Percentiles rank a stretch among this genome's conserved stretches.
Conservation (phyloP, 1,140 invertebrate genomes). For the Linepithema humile region DNA sequence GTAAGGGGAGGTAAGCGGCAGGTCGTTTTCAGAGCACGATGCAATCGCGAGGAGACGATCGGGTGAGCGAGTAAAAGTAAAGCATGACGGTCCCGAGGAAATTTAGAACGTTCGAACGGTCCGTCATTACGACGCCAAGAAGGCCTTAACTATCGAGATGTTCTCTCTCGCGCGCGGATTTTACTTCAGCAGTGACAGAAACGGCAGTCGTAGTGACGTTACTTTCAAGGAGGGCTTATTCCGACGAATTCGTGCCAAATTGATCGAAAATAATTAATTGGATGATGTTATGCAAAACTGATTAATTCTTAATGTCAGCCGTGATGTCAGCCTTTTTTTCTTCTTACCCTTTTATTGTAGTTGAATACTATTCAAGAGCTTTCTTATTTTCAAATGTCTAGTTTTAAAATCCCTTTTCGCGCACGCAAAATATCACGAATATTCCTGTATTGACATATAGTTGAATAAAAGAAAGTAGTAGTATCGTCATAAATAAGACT, state of each 20-base stretch:
- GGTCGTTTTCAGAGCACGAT: conserved; percentile 60
- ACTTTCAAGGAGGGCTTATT: conserved; percentile 19
- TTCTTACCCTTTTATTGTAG: background rate
- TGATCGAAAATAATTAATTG: background rate
- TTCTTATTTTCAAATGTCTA: background rate
- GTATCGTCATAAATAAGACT: background rate
- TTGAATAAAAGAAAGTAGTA: background rate
- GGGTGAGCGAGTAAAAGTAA: conserved; percentile 55
- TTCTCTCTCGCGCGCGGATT: conserved; percentile 23
- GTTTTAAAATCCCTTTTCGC: background rate
- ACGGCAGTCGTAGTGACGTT: conserved; percentile 23
- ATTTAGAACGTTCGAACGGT: conserved; percentile 35
- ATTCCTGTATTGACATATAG: too few species aligned
- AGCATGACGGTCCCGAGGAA: conserved; percentile 35
- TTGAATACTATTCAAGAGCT: background rate
- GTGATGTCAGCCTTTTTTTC: background rate
- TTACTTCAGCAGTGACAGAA: conserved; percentile 18
- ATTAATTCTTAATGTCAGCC: too few species aligned
- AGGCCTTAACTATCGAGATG: conserved; percentile 16
- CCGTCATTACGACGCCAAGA: background rate
- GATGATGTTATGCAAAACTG: conserved; percentile 6
- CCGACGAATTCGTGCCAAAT: conserved; percentile 6
- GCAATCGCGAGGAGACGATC: conserved; percentile 53
- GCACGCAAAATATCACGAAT: background rate
- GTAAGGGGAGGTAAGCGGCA: conserved; percentile 48